Percentiles rank a stretch among this genome's conserved stretches.
Evolutionary conservation across 2,113 vertebrate genomes (phyloP).

Genomic region (Ptyas mucosa): DNA sequence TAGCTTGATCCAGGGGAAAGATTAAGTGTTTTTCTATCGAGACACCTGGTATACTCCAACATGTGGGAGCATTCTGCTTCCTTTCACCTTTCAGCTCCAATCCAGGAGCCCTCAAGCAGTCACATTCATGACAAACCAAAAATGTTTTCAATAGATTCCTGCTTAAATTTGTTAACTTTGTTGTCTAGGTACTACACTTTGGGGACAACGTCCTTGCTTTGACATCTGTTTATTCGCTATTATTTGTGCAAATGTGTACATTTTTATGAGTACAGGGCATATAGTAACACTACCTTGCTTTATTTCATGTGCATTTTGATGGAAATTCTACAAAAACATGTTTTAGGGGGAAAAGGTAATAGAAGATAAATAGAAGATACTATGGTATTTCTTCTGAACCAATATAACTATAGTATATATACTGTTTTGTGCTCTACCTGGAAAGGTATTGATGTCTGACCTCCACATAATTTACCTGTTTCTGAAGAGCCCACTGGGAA

Average conservation of each 20-base stretch:
- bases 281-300: background rate
- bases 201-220: background rate
- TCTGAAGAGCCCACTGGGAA: background rate
- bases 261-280: background rate
- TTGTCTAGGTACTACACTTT: background rate
- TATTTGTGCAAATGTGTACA: background rate
- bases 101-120: too few relatives aligned
- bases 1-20: too few relatives aligned
- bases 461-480: slow-evolving; percentile 18
- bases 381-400: background rate
- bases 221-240: background rate
- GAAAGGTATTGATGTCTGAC: background rate
- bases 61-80: too few relatives aligned
- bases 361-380: background rate
- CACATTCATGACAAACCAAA: too few relatives aligned
- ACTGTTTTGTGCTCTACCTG: background rate
- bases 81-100: too few relatives aligned
- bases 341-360: background rate
- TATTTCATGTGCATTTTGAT: background rate
- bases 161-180: background rate
- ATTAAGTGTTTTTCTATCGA: too few relatives aligned
- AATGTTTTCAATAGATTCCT: background rate
- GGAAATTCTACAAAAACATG: background rate
- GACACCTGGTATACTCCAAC: too few relatives aligned
- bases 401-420: background rate